phyloP scores from a whole-genome alignment of 2,797 vertebrate genomes.

The Triplophysa yarkandensis region DNA sequence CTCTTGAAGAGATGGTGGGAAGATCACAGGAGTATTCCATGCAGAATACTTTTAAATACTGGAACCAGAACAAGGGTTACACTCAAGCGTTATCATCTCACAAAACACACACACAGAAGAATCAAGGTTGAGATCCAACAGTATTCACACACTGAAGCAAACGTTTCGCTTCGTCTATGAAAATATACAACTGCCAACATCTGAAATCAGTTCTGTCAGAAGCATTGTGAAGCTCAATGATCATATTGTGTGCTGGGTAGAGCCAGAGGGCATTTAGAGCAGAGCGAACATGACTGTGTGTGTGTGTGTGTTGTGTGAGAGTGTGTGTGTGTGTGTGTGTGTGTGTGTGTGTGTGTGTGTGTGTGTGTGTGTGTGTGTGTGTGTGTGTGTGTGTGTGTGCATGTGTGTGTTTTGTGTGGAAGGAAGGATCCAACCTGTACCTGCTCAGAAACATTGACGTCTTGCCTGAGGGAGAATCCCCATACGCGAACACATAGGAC shows the following conservation, averaged over 20 bases:
- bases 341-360: constrained; percentile 35
- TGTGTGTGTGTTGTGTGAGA: constrained; percentile 39
- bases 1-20: neutral
- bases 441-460: constrained; percentile 59
- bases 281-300: constrained; percentile 45
- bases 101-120: constrained; percentile 4
- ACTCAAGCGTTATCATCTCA: neutral
- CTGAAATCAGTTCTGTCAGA: constrained; percentile 51
- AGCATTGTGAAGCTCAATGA: constrained; percentile 51
- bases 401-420: constrained; percentile 35
- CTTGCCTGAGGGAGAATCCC: constrained; percentile 58
- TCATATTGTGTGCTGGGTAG: constrained; percentile 52
- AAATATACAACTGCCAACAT: constrained; percentile 51
- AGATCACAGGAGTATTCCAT: neutral
- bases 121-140: constrained; percentile 7
- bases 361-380: constrained; percentile 39
- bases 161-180: constrained; percentile 34
- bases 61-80: neutral
- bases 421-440: constrained; percentile 43
- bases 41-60: neutral
- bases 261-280: constrained; percentile 51
- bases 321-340: constrained; percentile 26
- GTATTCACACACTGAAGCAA: constrained; percentile 20
- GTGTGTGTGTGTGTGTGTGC: constrained; percentile 20
- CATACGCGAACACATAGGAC: too few species aligned